These are phyloP conservation scores for Slavum lentiscoides DNA, from an alignment of 2,888 invertebrate genomes.

Conservation along the genomic window DNA sequence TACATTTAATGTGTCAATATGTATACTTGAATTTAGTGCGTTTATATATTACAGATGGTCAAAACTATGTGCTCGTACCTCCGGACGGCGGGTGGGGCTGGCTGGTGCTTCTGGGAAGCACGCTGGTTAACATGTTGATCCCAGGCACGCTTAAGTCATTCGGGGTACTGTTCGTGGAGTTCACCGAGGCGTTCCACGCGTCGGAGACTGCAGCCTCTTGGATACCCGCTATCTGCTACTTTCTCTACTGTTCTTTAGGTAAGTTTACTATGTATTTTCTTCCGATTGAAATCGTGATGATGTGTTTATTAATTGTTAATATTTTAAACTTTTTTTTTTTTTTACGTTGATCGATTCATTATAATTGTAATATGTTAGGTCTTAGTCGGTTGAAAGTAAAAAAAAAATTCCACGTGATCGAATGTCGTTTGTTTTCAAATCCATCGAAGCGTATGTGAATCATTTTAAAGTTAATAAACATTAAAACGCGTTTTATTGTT, in stretches of 20 bases:
- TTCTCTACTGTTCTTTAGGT: slow-evolving; percentile 86
- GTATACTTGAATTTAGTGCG: no score
- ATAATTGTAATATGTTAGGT: background rate
- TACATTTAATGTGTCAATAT: no score
- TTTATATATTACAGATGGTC: slow-evolving; percentile 28
- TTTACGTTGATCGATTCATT: slow-evolving; percentile 6
- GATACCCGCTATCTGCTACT: slow-evolving; percentile 86
- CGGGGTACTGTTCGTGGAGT: slow-evolving; percentile 81
- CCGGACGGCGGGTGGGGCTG: slow-evolving; percentile 78
- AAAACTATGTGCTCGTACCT: slow-evolving; percentile 60
- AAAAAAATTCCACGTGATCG: no score
- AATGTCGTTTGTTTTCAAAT: no score
- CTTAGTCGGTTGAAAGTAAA: background rate
- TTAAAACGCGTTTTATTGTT: no score
- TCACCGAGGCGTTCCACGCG: slow-evolving; percentile 76
- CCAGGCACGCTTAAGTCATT: slow-evolving; percentile 88
- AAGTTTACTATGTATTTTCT: slow-evolving; percentile 57
- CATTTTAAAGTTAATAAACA: no score
- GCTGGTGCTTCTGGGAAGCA: slow-evolving; percentile 73
- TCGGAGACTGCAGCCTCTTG: slow-evolving; percentile 76
- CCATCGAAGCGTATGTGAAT: no score
- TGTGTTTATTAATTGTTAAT: background rate
- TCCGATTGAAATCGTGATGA: background rate
- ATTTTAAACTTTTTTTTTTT: background rate
- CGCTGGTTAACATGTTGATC: slow-evolving; percentile 80